Evolutionary conservation across 1,140 invertebrate species (phyloP), one percentile per base, ranked within the genome.

Genomic region (Trypoxylus dichotomus): DNA sequence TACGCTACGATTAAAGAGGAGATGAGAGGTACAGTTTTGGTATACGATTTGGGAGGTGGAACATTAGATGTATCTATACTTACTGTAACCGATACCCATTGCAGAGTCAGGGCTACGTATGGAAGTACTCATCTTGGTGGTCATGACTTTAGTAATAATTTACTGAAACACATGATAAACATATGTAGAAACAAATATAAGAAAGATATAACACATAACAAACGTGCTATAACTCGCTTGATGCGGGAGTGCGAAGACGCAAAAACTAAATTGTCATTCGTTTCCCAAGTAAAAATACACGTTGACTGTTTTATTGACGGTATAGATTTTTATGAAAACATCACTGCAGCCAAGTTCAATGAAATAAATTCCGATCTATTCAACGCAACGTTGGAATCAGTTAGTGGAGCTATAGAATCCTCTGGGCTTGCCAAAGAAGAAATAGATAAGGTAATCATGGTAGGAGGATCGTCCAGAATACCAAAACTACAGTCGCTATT

Each of bases 381-480:
- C 83, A 98, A 98, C 85, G 91, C 95, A 79, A 99, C 98, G 2
- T 89, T 99, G 81, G 91, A 93, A 37, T 98, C 98, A 0, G 99
- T 98, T 86, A 94, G 98, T 84, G 97, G 97, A 84, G 98, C 98
- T 1, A 89, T 99, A 74, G 93, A 96, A 81, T 98, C 99, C 88
- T 98, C 97, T 58, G 97, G 99, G 87, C 94, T 99, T 0, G 90
- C 93, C 68, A 94, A 97, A 77, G 91, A 93, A 0, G 98, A 99
- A 76, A 97, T 99, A 83, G 96, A 96, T 0, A 98, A 99, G 85
- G 97, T 99, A 74, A 88, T 99, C 29, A 88, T 99, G 0, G 98
- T 99, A 42, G 98, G 98, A 80, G 98, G 98, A 79, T 99, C 99
- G 97, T 98, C 96, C 0, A 90, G 98, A 77, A 98, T 99, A 94